Evolutionary conservation across 2,797 vertebrate species (phyloP).

Genomic region (Liparis tanakae): DNA sequence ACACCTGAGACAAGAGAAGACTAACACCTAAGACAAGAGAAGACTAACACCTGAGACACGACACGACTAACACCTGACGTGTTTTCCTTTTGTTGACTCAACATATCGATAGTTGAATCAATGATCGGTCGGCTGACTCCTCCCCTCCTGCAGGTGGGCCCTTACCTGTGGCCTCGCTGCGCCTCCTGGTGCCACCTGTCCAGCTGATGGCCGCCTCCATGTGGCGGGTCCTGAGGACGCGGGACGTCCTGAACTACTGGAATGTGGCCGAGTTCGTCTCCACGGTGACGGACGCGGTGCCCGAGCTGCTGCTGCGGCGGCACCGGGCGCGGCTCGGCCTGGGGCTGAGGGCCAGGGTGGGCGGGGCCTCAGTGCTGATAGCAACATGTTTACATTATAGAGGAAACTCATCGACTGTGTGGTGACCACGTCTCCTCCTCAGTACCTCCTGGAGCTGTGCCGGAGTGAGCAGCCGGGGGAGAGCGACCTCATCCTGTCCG

Average conservation of each 20-base stretch:
- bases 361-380: background rate
- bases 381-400: background rate
- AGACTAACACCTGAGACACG: background rate
- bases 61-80: no score
- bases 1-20: no score
- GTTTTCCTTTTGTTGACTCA: background rate
- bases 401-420: background rate
- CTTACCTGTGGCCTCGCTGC: slow-evolving; percentile 76
- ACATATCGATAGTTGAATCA: background rate
- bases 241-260: slow-evolving; percentile 77
- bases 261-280: slow-evolving; percentile 84
- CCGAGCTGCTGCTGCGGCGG: slow-evolving; percentile 81
- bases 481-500: slow-evolving; percentile 51
- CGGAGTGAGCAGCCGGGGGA: slow-evolving; percentile 46
- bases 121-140: background rate
- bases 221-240: slow-evolving; percentile 81
- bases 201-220: slow-evolving; percentile 83
- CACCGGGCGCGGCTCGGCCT: slow-evolving; percentile 83
- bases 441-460: slow-evolving; percentile 79
- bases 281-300: slow-evolving; percentile 77
- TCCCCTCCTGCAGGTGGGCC: slow-evolving; percentile 43
- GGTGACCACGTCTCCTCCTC: background rate
- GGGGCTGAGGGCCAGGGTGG: slow-evolving; percentile 86
- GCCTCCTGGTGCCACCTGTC: slow-evolving; percentile 80
- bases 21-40: background rate